Conservation (phyloP, 2,888 invertebrate species). For the Pasiphila rectangulata region DNA sequence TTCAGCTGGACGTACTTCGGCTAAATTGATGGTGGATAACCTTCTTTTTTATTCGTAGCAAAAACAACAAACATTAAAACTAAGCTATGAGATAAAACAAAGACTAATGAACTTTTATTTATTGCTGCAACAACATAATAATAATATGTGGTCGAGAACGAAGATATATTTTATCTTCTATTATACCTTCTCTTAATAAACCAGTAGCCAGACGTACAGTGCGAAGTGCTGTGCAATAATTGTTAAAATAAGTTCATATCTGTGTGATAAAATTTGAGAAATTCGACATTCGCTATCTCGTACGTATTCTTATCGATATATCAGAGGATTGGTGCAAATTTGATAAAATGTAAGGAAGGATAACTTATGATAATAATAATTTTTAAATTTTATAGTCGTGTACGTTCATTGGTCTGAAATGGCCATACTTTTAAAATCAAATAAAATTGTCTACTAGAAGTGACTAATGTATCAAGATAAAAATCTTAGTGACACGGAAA, state of each 20-base stretch:
- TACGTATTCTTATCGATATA: constrained; percentile 39
- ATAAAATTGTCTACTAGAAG: constrained; percentile 6
- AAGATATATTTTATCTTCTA: background rate
- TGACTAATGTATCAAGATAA: constrained; percentile 27
- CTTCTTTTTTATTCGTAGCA: constrained; percentile 5
- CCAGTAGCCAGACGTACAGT: constrained; percentile 6
- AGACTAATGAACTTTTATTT: constrained; percentile 6
- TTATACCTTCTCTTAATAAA: constrained; percentile 8
- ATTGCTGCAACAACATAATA: constrained; percentile 2
- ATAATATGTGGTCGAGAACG: too few relatives aligned
- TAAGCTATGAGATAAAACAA: constrained; percentile 13
- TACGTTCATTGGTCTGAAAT: constrained; percentile 2
- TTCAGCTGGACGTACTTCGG: too few relatives aligned
- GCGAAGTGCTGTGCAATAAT: too few relatives aligned
- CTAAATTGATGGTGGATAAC: too few relatives aligned
- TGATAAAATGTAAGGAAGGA: constrained; percentile 55
- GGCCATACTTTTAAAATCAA: constrained; percentile 1
- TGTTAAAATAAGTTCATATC: background rate
- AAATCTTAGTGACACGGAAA: background rate
- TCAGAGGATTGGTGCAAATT: constrained; percentile 48
- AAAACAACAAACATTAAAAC: too few relatives aligned
- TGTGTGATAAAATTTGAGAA: constrained; percentile 3
- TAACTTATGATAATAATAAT: constrained; percentile 42
- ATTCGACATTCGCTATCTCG: constrained; percentile 36
- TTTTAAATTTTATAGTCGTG: constrained; percentile 32